Conservation (phyloP, 2,888 invertebrate species). For the Podotricha telesiphe region DNA sequence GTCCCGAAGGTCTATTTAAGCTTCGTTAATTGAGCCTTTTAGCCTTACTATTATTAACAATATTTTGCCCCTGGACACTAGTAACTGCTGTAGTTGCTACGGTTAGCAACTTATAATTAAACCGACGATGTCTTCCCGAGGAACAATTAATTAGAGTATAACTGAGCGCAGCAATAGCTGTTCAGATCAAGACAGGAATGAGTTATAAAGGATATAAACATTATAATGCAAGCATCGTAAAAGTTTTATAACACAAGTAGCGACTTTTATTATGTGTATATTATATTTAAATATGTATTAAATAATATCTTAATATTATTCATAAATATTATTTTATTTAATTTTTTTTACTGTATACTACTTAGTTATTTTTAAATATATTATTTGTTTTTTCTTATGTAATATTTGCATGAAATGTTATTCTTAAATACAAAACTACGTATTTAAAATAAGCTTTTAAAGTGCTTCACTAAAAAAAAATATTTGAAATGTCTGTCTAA, state of each 20-base stretch:
- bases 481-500: conserved; percentile 46
- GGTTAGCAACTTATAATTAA: conserved; percentile 65
- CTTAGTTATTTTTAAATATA: too few species aligned
- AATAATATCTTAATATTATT: background rate
- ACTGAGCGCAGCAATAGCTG: conserved; percentile 62
- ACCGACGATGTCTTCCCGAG: conserved; percentile 63
- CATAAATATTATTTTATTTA: too few species aligned
- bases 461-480: too few species aligned
- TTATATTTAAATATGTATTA: background rate
- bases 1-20: conserved; percentile 7
- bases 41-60: conserved; percentile 31
- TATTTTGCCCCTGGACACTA: conserved; percentile 30
- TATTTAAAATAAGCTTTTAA: too few species aligned
- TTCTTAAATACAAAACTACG: too few species aligned
- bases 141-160: conserved; percentile 70
- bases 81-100: conserved; percentile 29
- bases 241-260: background rate
- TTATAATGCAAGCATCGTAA: conserved; percentile 51
- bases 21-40: conserved; percentile 29
- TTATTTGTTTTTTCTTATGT: too few species aligned
- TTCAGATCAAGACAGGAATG: conserved; percentile 58
- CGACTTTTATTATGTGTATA: too few species aligned
- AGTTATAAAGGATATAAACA: conserved; percentile 53
- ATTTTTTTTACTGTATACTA: too few species aligned
- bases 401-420: too few species aligned